phyloP scores from a whole-genome alignment of 1,140 invertebrate species.

The Leptoteleia sp. region DNA sequence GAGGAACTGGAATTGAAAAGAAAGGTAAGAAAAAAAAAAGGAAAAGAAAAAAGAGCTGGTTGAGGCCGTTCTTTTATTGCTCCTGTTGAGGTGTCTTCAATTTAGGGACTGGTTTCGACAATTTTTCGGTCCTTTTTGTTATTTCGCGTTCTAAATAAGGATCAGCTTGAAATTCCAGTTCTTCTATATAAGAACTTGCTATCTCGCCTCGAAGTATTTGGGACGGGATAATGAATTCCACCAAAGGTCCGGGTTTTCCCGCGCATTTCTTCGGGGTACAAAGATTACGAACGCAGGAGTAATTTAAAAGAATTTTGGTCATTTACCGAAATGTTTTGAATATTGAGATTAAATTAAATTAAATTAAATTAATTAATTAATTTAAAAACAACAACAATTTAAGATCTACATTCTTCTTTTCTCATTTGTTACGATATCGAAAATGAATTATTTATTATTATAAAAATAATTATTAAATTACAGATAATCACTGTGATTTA shows the following conservation, averaged over 20 bases:
- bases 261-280: slow-evolving; percentile 16
- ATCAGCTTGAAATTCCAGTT: slow-evolving; percentile 53
- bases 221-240: slow-evolving; percentile 35
- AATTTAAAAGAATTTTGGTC: neutral
- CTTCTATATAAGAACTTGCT: slow-evolving; percentile 30
- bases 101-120: slow-evolving; percentile 40
- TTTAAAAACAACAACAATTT: no score
- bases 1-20: slow-evolving; percentile 5
- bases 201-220: slow-evolving; percentile 20
- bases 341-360: no score
- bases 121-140: slow-evolving; percentile 35
- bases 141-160: slow-evolving; percentile 46
- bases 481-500: no score
- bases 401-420: no score
- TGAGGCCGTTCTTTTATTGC: slow-evolving; percentile 9
- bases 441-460: no score
- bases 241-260: slow-evolving; percentile 41
- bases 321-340: no score
- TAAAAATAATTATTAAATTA: no score
- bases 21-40: no score
- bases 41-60: neutral
- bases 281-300: slow-evolving; percentile 12
- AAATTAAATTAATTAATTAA: no score
- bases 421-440: no score
- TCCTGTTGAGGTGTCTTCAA: slow-evolving; percentile 14